Evolutionary conservation across 1,140 invertebrate genomes (phyloP), one percentile per base, ranked within the genome.

Genomic region (Bombus impatiens): DNA sequence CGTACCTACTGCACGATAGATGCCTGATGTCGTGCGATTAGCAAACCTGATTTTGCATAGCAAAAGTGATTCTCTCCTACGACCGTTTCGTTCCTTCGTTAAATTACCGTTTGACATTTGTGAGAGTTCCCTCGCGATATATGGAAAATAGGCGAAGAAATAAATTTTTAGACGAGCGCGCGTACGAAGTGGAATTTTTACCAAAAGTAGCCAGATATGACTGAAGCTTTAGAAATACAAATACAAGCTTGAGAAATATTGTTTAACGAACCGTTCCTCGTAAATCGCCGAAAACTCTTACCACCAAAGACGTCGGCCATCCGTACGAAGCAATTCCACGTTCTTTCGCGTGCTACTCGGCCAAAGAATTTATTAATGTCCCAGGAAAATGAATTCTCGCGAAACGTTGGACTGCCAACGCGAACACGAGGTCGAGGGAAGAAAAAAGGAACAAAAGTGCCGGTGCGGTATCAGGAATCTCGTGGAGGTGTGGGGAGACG

Each of bases 31-130:
- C 77, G 44, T 53, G 78, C 59, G 78, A 86, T 81, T 57, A 42
- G 12, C 57, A 35, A 67, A 57, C 71, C 79, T 44, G 78, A 75
- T 76, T 82, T 67, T 59, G 40, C 78, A 57, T 28, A 79, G 71
- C 40, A 42, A 76, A 77, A 77, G 18, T 22, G 47, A 53, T 22
- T 22, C 3, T 53, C 47, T 53, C 5, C 47, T 22, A 22, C 47
- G 47, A 53, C 18, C 22, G 6, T 0, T 53, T 22, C 2, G 47
- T 53, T 2, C 1, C 18, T 53, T 53, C 18, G 47, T 53, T 53
- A 53, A 53, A 53, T 53, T 53, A 22, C 0, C 47, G 47, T 53
- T 53, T 8, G 47, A 53, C 18, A 18, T 53, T 53, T 18, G 47
- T 0, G 1, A 22, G 47, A 22, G 47, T 53, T 53, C 1, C 5